Evolutionary conservation across 2,797 vertebrate genomes (phyloP).

Genomic region (Rhabdomys pumilio): DNA sequence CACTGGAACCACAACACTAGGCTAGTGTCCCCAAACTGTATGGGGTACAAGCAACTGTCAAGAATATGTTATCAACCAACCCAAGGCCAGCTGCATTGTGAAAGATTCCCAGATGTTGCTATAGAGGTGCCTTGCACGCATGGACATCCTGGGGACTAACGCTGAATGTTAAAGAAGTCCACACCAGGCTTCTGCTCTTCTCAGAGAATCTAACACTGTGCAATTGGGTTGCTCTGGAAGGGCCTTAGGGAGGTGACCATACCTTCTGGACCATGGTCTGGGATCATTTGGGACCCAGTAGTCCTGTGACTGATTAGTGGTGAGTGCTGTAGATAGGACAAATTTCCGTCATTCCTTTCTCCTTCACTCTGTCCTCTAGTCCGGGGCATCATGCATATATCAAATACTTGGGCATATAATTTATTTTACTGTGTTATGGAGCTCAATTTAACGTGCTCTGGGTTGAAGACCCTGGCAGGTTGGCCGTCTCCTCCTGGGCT

Average conservation of each 20-base stretch:
- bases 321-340: background rate
- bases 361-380: background rate
- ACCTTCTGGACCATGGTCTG: background rate
- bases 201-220: background rate
- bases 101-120: background rate
- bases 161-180: background rate
- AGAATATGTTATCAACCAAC: background rate
- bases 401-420: fast-evolving
- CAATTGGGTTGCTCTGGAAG: background rate
- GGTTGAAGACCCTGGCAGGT: background rate
- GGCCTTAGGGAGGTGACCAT: fast-evolving
- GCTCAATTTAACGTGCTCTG: background rate
- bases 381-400: fast-evolving
- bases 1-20: background rate
- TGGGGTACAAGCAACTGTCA: background rate
- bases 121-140: background rate
- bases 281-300: too few relatives aligned
- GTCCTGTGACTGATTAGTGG: background rate
- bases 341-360: fast-evolving
- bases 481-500: too few relatives aligned
- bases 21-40: background rate
- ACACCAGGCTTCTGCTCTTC: background rate
- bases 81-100: background rate
- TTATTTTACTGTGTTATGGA: background rate
- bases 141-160: background rate